Conservation (phyloP, 2,888 invertebrate genomes). For the Pristionchus fissidentatus region DNA sequence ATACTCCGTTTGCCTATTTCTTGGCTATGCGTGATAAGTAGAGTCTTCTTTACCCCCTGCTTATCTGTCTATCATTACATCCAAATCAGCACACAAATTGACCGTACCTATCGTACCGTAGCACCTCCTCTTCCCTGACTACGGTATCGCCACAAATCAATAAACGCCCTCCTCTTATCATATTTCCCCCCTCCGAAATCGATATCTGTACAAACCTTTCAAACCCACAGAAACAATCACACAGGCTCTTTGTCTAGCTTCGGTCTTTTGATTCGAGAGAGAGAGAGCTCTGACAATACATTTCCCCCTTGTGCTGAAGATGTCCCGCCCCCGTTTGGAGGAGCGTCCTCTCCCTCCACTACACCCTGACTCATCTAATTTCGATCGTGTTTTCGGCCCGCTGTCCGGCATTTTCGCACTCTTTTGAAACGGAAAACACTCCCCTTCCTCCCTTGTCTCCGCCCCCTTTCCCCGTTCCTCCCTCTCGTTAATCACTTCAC, state of each 20-base stretch:
- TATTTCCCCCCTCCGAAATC: background rate
- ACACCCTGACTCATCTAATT: background rate
- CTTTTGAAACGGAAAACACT: too few species aligned
- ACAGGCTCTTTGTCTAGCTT: background rate
- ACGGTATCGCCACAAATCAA: constrained; percentile 16
- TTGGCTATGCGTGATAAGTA: background rate
- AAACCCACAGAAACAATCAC: background rate
- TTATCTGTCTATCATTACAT: too few species aligned
- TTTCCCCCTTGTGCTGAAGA: background rate
- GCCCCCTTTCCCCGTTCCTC: background rate
- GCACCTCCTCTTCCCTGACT: constrained; percentile 6
- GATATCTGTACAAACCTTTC: constrained; percentile 35
- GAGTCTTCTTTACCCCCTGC: background rate
- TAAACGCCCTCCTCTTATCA: background rate
- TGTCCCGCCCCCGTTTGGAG: background rate
- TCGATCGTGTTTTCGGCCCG: background rate
- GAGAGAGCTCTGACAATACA: constrained; percentile 21
- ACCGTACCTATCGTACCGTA: background rate
- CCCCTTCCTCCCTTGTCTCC: background rate
- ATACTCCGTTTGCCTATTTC: background rate
- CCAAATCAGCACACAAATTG: too few species aligned
- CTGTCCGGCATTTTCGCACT: background rate
- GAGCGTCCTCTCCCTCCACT: background rate
- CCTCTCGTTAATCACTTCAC: constrained; percentile 15
- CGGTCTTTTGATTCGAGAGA: constrained; percentile 13